Evolutionary conservation across 2,113 vertebrate genomes (phyloP).

Genomic region (Pyrgilauda ruficollis): DNA sequence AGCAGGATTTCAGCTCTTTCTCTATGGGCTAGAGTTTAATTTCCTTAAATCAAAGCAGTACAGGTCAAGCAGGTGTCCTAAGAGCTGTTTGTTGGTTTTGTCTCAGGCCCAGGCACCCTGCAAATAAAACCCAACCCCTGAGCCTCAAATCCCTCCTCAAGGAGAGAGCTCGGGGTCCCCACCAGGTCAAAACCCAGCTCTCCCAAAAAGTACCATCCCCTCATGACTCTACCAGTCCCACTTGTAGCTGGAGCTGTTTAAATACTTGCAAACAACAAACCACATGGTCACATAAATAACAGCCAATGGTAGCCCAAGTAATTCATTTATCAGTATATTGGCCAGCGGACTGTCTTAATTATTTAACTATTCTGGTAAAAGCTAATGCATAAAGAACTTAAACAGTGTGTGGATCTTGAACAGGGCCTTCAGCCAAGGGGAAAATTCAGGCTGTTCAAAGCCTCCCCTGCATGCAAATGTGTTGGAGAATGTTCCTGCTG

Average conservation of each 20-base stretch:
- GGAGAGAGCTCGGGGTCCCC: not conserved
- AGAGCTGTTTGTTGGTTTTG: not conserved
- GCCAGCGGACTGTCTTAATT: conserved; percentile 1
- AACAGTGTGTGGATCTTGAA: not conserved
- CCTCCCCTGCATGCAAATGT: conserved; percentile 1
- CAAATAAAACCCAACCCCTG: not conserved
- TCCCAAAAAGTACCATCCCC: not conserved
- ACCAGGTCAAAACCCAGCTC: not conserved
- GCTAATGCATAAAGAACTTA: conserved; percentile 36
- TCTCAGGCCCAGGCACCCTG: not conserved
- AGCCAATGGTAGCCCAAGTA: not conserved
- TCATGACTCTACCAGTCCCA: not conserved
- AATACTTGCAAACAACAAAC: not conserved
- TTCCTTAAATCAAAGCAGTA: conserved; percentile 34
- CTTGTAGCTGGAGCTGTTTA: not conserved
- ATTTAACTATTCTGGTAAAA: conserved; percentile 60
- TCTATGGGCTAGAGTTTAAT: conserved; percentile 11
- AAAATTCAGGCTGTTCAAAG: conserved; percentile 8
- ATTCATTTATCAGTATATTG: conserved; percentile 11
- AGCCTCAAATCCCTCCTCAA: not conserved
- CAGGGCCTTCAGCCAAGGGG: conserved; percentile 14
- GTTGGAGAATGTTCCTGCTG: not conserved
- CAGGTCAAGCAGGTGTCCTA: conserved; percentile 47
- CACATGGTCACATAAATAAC: not conserved
- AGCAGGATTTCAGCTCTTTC: conserved; percentile 49